A percentile compares a stretch with the other conserved stretches of the same genome.
Evolutionary conservation across 2,113 vertebrate species (phyloP).

Genomic region (Diglossa brunneiventris): DNA sequence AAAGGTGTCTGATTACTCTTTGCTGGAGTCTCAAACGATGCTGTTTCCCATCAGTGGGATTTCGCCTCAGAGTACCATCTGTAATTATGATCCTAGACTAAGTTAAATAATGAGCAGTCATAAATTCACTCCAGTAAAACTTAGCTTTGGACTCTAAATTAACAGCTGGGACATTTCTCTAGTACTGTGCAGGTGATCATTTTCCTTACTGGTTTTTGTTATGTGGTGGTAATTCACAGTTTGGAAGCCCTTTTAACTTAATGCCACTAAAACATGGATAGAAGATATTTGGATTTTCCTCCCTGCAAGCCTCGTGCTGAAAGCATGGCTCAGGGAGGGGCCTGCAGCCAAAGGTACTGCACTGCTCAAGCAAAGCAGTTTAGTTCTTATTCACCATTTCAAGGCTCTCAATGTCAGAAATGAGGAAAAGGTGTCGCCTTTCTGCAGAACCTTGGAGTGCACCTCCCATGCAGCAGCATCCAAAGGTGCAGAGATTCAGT

Average conservation of each 20-base stretch:
- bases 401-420: background rate
- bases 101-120: constrained; percentile 61
- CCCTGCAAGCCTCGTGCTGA: background rate
- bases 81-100: constrained; percentile 61
- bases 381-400: background rate
- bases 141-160: constrained; percentile 45
- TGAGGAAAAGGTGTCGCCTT: background rate
- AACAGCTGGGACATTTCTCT: constrained; percentile 28
- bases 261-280: background rate
- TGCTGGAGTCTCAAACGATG: constrained; percentile 30
- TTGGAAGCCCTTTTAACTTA: background rate
- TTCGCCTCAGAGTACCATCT: constrained; percentile 38
- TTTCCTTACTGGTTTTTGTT: background rate
- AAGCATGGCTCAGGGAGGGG: background rate
- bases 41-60: constrained; percentile 42
- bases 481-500: background rate
- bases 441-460: background rate
- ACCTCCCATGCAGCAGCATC: background rate
- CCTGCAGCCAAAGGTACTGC: background rate
- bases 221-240: background rate
- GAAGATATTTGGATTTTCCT: background rate
- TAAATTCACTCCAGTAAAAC: constrained; percentile 46
- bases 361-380: background rate
- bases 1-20: constrained; percentile 63
- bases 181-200: background rate